phyloP scores from a whole-genome alignment of 2,888 invertebrate genomes.

The Chalcis sispes region DNA sequence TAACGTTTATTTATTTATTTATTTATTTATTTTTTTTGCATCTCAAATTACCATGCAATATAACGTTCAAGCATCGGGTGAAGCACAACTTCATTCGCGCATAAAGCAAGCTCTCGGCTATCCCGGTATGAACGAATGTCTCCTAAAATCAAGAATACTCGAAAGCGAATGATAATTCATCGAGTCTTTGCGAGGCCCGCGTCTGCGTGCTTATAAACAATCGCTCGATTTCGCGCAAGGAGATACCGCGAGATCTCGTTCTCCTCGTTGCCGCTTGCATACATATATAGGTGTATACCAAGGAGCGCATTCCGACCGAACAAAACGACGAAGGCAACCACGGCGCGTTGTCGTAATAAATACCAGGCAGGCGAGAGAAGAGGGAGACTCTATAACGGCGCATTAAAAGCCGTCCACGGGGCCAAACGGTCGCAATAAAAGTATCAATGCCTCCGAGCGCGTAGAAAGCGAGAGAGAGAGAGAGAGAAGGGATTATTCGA shows the following conservation, averaged over 20 bases:
- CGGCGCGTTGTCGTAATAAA: conserved; percentile 61
- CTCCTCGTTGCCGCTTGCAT: neutral
- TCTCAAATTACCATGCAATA: no score
- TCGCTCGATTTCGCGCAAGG: neutral
- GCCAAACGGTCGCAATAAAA: conserved; percentile 60
- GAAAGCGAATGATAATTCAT: neutral
- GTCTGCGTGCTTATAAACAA: conserved; percentile 8
- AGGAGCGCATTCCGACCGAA: neutral
- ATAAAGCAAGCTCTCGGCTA: no score
- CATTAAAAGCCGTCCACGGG: conserved; percentile 59
- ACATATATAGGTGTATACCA: neutral
- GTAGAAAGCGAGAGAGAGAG: conserved; percentile 27
- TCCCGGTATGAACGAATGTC: no score
- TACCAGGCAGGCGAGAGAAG: conserved; percentile 44
- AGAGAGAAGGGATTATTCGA: neutral
- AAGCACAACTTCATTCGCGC: no score
- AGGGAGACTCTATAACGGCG: conserved; percentile 52
- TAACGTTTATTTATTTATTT: no score
- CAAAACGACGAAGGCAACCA: conserved; percentile 22
- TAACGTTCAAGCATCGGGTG: no score
- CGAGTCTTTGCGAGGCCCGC: no score
- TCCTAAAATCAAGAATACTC: no score
- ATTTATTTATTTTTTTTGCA: no score
- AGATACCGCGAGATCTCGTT: neutral
- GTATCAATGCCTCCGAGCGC: conserved; percentile 59